These are phyloP conservation scores for Phacellophora camtschatica DNA, from an alignment of 30 jellyfish, hydroid and myxozoan species.

Conservation along the genomic window DNA sequence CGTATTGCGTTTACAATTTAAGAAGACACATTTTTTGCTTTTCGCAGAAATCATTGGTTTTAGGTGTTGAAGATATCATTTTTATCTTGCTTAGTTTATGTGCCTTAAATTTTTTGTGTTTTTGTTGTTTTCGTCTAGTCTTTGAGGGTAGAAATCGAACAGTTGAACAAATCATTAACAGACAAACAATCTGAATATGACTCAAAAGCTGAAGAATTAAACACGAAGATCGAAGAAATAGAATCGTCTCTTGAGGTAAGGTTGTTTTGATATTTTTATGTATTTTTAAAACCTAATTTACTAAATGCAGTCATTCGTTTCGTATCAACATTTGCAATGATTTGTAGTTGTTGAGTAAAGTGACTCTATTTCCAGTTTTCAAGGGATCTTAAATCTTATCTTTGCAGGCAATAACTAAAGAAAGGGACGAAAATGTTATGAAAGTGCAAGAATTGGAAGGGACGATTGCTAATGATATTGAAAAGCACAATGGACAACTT, in stretches of 20 bases:
- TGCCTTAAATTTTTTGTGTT: neutral
- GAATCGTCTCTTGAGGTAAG: slow-evolving; percentile 39
- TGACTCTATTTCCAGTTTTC: no score
- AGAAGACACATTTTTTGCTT: no score
- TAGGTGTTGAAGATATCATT: no score
- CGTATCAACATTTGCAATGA: no score
- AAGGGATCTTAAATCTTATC: no score
- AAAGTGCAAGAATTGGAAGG: slow-evolving; percentile 57
- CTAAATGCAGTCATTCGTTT: no score
- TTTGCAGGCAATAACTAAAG: slow-evolving; percentile 13
- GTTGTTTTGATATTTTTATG: no score
- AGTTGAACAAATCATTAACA: slow-evolving; percentile 3
- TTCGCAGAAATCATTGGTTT: no score
- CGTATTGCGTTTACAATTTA: no score
- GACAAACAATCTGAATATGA: neutral
- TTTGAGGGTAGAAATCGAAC: slow-evolving; percentile 34
- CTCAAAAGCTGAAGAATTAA: slow-evolving; percentile 17
- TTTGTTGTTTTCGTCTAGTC: neutral
- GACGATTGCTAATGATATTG: slow-evolving; percentile 24
- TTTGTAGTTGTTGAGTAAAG: no score
- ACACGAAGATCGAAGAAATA: slow-evolving; percentile 8
- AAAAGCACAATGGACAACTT: slow-evolving; percentile 13
- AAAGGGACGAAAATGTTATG: slow-evolving; percentile 23
- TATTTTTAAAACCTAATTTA: no score
- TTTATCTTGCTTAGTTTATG: no score